These are phyloP conservation scores for Tragelaphus eurycerus DNA, from an alignment of 2,797 vertebrate species.

Conservation along the genomic window DNA sequence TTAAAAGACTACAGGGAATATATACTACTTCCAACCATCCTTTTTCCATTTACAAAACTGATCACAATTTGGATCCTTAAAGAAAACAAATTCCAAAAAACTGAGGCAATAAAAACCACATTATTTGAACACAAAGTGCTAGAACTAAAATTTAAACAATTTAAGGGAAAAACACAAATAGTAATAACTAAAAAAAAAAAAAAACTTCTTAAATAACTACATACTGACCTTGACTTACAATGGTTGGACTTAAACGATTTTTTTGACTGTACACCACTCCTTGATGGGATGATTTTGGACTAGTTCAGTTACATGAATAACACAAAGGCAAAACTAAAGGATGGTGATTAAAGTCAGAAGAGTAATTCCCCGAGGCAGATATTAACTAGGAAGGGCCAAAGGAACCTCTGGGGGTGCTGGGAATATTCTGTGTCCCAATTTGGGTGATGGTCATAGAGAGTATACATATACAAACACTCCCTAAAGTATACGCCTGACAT, in stretches of 20 bases:
- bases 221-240: not conserved
- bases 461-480: not conserved
- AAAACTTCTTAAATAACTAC: not conserved
- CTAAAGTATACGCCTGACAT: not conserved
- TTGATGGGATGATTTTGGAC: not conserved
- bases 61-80: conserved; percentile 22
- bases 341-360: not conserved
- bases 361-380: not conserved
- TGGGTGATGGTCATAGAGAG: not conserved
- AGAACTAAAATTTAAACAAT: not conserved
- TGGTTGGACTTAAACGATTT: not conserved
- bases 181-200: not conserved
- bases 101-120: not conserved
- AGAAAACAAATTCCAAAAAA: conserved; percentile 15
- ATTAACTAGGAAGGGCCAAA: not conserved
- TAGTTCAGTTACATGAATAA: not conserved
- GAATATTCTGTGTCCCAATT: not conserved
- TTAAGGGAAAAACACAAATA: not conserved
- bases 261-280: not conserved
- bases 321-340: not conserved
- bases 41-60: conserved; percentile 1
- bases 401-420: not conserved
- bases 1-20: not conserved
- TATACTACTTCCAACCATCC: not conserved
- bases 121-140: not conserved